Base-by-base conservation (phyloP, 2,113 vertebrate species). In the Austrofundulus limnaeus region DNA sequence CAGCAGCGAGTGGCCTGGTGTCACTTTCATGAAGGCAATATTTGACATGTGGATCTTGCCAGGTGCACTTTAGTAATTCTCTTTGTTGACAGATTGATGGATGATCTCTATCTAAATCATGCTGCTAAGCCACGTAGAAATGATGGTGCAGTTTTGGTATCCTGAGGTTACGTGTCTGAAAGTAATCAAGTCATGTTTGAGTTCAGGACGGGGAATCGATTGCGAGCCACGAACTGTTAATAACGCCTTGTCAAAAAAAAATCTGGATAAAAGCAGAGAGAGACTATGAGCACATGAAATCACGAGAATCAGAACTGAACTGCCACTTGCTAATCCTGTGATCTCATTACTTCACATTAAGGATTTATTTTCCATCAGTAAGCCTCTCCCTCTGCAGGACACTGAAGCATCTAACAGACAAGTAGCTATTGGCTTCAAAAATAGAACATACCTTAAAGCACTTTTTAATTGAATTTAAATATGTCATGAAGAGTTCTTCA, bases 291-390 rank as follows among this genome's bases (percentile, higher is more conserved):
- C 6, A 15, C 39, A 41, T 41, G 39, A 41, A 6, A 13, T 15
- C 14, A 14, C 39, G 15, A 41, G 13, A 41, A 13, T 41, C 49
- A 51, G 6, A 15, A 5, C 39, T 51, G 17, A 63, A 42, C 25
- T 60, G 53, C 48, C 21, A 69, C 56, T 56, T 41, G 39, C 23
- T 21, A 31, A 62, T 70, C 34, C 13, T 13, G n/a, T 11, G 19
- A 56, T 63, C 3, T 1, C 24, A 37, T 64, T 60, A 75, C 61
- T 71, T 61, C 11, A 43, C 11, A 56, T 51, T 39, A 52, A 25
- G 58, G 24, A 48, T 61, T 52, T 21, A 63, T 76, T 57, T 67
- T 63, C 49, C 56, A 16, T 50, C 34, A 66, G n/a, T 48, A n/a
- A 39, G 21, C 15, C 49, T 42, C 24, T 54, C 37, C 42, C 11